Evolutionary conservation across 2,888 invertebrate species (phyloP).

Genomic region (Periphyllus acericola): DNA sequence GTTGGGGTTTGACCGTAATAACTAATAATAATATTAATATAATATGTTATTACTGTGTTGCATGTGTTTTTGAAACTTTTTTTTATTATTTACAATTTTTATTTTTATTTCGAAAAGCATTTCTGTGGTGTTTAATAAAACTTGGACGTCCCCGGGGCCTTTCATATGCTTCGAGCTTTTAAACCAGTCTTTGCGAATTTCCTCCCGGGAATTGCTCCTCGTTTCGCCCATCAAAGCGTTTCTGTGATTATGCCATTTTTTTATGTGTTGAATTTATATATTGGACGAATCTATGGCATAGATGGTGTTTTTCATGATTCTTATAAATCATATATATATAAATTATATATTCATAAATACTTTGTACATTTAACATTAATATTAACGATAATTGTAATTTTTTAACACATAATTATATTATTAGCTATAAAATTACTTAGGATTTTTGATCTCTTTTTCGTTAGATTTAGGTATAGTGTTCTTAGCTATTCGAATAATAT

Average conservation of each 20-base stretch:
- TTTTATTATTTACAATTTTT: slow-evolving; percentile 22
- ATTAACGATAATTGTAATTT: slow-evolving; percentile 1
- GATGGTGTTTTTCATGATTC: slow-evolving; percentile 30
- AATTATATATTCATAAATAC: slow-evolving; percentile 1
- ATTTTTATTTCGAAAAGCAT: slow-evolving; percentile 57
- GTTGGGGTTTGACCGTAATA: slow-evolving; percentile 34
- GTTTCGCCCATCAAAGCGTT: slow-evolving; percentile 63
- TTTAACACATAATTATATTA: slow-evolving; percentile 1
- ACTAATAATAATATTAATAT: slow-evolving; percentile 9
- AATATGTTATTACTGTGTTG: slow-evolving; percentile 6
- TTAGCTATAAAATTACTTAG: neutral
- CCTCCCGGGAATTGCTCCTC: slow-evolving; percentile 34
- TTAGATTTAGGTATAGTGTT: slow-evolving; percentile 33
- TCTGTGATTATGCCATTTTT: slow-evolving; percentile 63
- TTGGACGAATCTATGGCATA: slow-evolving; percentile 43
- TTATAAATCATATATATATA: slow-evolving; percentile 23
- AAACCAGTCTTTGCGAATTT: slow-evolving; percentile 54
- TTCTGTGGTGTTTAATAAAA: slow-evolving; percentile 61
- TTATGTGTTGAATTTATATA: slow-evolving; percentile 33
- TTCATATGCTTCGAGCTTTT: slow-evolving; percentile 41
- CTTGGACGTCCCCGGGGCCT: slow-evolving; percentile 30
- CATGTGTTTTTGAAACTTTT: slow-evolving; percentile 16
- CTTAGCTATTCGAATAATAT: slow-evolving; percentile 34
- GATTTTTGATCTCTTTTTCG: slow-evolving; percentile 39
- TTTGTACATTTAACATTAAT: slow-evolving; percentile 17